These are phyloP conservation scores for Galerucella pusilla DNA, from an alignment of 2,888 invertebrate species.

Conservation along the genomic window DNA sequence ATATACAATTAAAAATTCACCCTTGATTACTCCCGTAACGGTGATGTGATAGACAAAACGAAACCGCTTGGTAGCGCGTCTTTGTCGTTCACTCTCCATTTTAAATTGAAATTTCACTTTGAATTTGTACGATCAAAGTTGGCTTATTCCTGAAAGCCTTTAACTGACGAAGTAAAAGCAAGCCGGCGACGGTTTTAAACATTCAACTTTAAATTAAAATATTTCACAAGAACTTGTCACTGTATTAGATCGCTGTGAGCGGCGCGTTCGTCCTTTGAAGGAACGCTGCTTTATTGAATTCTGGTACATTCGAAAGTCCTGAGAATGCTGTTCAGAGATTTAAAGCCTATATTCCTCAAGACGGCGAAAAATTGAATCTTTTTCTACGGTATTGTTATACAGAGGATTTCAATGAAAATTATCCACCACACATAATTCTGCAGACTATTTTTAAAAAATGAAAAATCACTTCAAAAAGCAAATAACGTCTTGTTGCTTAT, in stretches of 20 bases:
- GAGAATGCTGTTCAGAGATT: no score
- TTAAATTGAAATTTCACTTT: slow-evolving; percentile 63
- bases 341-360: no score
- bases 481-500: no score
- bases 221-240: slow-evolving; percentile 28
- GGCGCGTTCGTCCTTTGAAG: slow-evolving; percentile 27
- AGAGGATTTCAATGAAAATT: no score
- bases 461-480: no score
- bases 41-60: slow-evolving; percentile 29
- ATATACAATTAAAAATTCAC: not conserved
- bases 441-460: no score
- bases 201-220: slow-evolving; percentile 53
- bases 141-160: slow-evolving; percentile 50
- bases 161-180: slow-evolving; percentile 44
- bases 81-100: slow-evolving; percentile 55
- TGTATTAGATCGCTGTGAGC: slow-evolving; percentile 27
- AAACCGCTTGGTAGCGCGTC: slow-evolving; percentile 27
- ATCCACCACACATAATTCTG: no score
- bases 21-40: not conserved
- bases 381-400: no score
- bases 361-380: no score
- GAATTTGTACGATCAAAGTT: slow-evolving; percentile 61
- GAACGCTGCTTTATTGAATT: slow-evolving; percentile 9
- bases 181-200: slow-evolving; percentile 50
- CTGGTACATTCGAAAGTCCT: not conserved